Evolutionary conservation across 2,797 vertebrate species (phyloP), one percentile per base, ranked within the genome.

Genomic region (Anisognathus igniventris): DNA sequence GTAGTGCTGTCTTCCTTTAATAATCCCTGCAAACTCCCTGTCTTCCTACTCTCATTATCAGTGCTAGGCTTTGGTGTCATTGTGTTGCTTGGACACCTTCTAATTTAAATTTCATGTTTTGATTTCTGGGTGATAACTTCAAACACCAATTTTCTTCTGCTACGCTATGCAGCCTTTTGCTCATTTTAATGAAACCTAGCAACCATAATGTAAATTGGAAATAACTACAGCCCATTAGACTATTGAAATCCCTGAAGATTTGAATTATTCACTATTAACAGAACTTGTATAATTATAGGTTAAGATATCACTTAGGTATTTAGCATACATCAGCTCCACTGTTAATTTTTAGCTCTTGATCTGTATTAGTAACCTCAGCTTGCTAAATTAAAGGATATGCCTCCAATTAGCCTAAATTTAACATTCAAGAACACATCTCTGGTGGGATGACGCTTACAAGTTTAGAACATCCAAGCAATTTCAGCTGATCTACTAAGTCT

Each of bases 331-430:
- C 93, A 95, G 85, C 90, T 92, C 86, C 65, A 60, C 79, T 86
- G 86, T 75, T 94, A 97, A 90, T 88, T 96, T 97, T 96, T 96
- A 95, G 96, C 86, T 96, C 92, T 95, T 96, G 93, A 94, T 93
- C 92, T 95, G 92, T 96, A 96, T 94, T 95, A 96, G 94, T 96
- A 96, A 95, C 92, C 95, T 93, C 78, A 66, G 90, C 90, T 95
- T 92, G 92, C 96, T 95, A 96, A 96, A 97, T 96, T 95, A 97
- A 96, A 96, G 92, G 95, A 96, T 91, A 72, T 90, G 68, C 50
- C 92, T 97, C 88, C 92, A 96, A 96, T 97, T 97, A 97, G 94
- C 94, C 95, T 95, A 96, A 96, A 97, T 97, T 96, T 96, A 95
- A 93, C 72, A 96, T 96, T 97, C 95, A 94, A 90, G 92, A 96